Conservation (phyloP, 2,888 invertebrate species). For the Melanophora roralis region DNA sequence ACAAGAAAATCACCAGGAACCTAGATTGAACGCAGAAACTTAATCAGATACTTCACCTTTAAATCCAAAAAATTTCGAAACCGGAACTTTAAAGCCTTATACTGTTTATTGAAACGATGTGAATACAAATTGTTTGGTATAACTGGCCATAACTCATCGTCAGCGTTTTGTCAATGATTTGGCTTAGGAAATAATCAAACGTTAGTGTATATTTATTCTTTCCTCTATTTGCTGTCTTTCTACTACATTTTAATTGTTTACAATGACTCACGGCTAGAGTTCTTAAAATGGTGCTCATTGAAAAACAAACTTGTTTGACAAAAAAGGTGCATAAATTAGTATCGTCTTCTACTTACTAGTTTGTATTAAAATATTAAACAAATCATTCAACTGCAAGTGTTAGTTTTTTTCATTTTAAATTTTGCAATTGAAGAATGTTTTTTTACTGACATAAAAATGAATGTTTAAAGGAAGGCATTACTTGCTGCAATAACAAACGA, state of each 20-base stretch:
- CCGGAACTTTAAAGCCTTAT: too few relatives aligned
- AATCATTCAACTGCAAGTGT: conserved; percentile 5
- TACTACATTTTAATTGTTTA: not conserved
- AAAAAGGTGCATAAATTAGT: conserved; percentile 40
- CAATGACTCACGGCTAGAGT: conserved; percentile 21
- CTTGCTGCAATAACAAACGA: not conserved
- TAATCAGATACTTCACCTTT: too few relatives aligned
- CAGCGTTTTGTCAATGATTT: too few relatives aligned
- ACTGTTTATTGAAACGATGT: too few relatives aligned
- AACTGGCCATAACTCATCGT: too few relatives aligned
- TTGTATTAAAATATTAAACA: conserved; percentile 22
- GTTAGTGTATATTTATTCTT: too few relatives aligned
- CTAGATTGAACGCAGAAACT: too few relatives aligned
- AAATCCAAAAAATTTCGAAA: too few relatives aligned
- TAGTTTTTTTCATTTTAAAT: not conserved
- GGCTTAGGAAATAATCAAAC: too few relatives aligned
- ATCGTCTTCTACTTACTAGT: not conserved
- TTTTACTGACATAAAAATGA: not conserved
- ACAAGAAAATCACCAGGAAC: too few relatives aligned
- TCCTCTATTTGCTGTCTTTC: not conserved
- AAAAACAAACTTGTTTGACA: conserved; percentile 22
- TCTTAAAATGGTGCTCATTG: conserved; percentile 35
- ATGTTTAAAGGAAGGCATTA: not conserved
- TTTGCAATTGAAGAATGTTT: not conserved
- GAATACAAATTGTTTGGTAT: too few relatives aligned